A percentile compares a stretch with the other conserved stretches of the same genome.
phyloP scores from a whole-genome alignment of 2,888 invertebrate species.

The Erebia palarica region DNA sequence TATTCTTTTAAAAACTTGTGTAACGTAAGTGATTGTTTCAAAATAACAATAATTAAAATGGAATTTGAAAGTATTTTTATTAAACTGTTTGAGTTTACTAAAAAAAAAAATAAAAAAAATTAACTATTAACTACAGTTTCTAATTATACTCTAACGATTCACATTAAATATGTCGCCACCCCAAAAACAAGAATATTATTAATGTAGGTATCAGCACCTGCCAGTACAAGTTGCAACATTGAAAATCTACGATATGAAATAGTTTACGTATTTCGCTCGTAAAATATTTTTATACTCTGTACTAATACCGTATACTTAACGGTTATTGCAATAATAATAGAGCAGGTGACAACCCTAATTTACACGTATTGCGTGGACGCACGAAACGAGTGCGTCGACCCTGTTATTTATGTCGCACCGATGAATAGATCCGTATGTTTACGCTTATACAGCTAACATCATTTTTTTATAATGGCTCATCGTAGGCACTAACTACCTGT shows the following conservation, averaged over 20 bases:
- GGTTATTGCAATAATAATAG: conserved; percentile 6
- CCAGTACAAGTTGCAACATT: not conserved
- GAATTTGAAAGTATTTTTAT: too few relatives aligned
- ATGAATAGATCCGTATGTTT: conserved; percentile 56
- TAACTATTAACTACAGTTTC: too few relatives aligned
- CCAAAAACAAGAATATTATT: too few relatives aligned
- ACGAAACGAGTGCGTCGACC: conserved; percentile 56
- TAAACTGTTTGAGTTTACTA: too few relatives aligned
- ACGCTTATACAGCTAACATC: conserved; percentile 16
- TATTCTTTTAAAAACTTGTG: too few relatives aligned
- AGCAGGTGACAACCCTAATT: conserved; percentile 15
- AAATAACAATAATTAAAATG: too few relatives aligned
- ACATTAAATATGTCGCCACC: too few relatives aligned
- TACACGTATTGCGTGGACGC: conserved; percentile 32
- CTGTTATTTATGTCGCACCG: conserved; percentile 56
- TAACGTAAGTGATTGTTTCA: too few relatives aligned
- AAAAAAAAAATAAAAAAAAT: too few relatives aligned
- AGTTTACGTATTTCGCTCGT: too few relatives aligned
- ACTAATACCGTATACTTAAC: not conserved
- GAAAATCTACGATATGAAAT: not conserved
- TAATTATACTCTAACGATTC: too few relatives aligned
- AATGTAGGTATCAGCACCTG: too few relatives aligned
- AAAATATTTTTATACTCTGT: not conserved
- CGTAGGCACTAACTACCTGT: not conserved
- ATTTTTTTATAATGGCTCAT: conserved; percentile 13